Base-by-base conservation (phyloP, 2,113 vertebrate genomes). In the Trogon surrucura region DNA sequence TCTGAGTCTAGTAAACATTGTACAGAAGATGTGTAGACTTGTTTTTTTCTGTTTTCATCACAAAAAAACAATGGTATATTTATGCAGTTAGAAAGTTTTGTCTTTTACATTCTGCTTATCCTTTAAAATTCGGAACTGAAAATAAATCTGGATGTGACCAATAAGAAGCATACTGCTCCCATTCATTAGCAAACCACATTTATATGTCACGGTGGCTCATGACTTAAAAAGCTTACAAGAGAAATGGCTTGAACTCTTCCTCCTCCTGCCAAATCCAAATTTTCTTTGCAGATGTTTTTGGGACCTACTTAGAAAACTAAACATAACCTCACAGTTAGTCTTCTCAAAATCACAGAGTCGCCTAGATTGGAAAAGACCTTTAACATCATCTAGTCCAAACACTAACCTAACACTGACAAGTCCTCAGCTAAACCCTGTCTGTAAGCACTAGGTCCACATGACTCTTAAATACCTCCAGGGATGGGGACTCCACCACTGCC, bases 1-100 rank as follows among this genome's bases (percentile, higher is more conserved):
- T 61, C 45, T 3, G 3, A 88, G 54, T 73, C 23, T 77, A 80
- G 16, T 16, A 78, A 77, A 62, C 17, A 38, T 5, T 19, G 6
- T 29, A 60, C 0, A 5, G 13, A 7, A 77, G 36, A 60, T 22
- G 44, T 0, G 9, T 0, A 44, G 14, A 78, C 15, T 73, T 20
- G 8, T 13, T 69, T 90, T 90, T 69, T 80, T 75, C 71, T 57
- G 23, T 5, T 85, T 83, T 73, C 60, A 60, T 34, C 17, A 67
- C 18, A 92, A 80, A 51, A 80, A 80, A 83, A 62, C 5, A 82
- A 8, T 45, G 65, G 77, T 3, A 25, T 11, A 5, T 48, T 77
- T 53, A 61, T 13, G 6, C 20, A 88, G 21, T 25, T 44, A 29
- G 9, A 11, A 36, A 61, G 30, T 64, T 45, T 66, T 25, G 27